These are phyloP conservation scores for Pseudocheirus occidentalis DNA, from an alignment of 2,797 vertebrate genomes.

Conservation along the genomic window DNA sequence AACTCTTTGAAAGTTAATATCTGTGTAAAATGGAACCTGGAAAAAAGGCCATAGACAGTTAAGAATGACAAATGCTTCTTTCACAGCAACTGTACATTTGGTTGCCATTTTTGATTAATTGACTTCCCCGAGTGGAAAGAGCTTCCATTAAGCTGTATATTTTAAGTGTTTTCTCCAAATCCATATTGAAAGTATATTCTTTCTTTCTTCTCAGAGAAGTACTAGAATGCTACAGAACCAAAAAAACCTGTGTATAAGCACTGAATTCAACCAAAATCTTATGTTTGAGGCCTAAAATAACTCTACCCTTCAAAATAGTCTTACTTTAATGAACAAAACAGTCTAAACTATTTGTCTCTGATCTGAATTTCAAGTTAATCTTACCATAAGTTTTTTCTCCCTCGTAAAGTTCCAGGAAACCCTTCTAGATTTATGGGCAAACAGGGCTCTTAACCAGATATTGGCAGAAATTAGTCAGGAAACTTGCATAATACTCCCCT, in stretches of 20 bases:
- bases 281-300: conserved; percentile 41
- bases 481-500: conserved; percentile 8
- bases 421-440: conserved; percentile 24
- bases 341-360: conserved; percentile 20
- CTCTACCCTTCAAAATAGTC: conserved; percentile 44
- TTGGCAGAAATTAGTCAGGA: conserved; percentile 23
- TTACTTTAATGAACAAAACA: conserved; percentile 25
- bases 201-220: conserved; percentile 31
- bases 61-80: background rate
- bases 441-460: conserved; percentile 23
- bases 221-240: conserved; percentile 17
- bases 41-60: background rate
- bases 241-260: conserved; percentile 1
- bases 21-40: background rate
- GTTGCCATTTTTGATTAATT: conserved; percentile 45
- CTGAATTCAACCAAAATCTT: background rate
- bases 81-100: background rate
- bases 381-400: conserved; percentile 9
- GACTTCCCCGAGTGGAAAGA: background rate
- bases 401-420: conserved; percentile 40
- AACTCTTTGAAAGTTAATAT: conserved; percentile 26
- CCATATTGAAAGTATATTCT: conserved; percentile 10
- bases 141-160: background rate
- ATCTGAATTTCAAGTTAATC: conserved; percentile 4
- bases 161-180: conserved; percentile 22